phyloP scores from a whole-genome alignment of 2,797 vertebrate genomes.

The Muscicapa striata region DNA sequence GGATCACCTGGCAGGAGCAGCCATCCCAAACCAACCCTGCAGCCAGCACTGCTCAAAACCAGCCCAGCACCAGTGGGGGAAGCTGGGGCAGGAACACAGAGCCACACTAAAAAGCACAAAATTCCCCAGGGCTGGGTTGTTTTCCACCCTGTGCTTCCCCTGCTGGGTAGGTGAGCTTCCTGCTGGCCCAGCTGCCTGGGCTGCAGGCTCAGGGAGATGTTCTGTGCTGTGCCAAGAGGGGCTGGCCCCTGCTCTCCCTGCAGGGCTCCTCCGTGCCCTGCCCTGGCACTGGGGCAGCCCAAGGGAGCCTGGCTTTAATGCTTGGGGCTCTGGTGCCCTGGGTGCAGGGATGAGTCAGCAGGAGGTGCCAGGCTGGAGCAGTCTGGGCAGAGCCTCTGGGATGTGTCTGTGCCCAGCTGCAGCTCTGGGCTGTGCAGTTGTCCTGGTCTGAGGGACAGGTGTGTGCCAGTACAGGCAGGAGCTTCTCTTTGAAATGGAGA shows the following conservation, averaged over 20 bases:
- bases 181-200: background rate
- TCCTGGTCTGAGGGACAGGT: too few species aligned
- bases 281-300: background rate
- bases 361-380: background rate
- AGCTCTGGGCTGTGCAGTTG: rapidly evolving
- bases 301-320: background rate
- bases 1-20: background rate
- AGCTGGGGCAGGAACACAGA: background rate
- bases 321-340: background rate
- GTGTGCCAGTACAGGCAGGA: too few species aligned
- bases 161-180: background rate
- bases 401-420: background rate
- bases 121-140: background rate
- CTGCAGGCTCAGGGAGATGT: rapidly evolving
- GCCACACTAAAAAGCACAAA: background rate
- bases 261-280: rapidly evolving
- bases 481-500: too few species aligned
- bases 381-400: background rate
- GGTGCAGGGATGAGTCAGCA: slow-evolving; percentile 35
- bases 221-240: background rate
- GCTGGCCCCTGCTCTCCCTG: background rate
- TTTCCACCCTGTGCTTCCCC: background rate
- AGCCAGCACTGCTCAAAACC: background rate
- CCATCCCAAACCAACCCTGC: background rate
- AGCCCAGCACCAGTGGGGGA: background rate